Conservation (phyloP, 1,140 invertebrate species). For the Tetramorium simillimum region DNA sequence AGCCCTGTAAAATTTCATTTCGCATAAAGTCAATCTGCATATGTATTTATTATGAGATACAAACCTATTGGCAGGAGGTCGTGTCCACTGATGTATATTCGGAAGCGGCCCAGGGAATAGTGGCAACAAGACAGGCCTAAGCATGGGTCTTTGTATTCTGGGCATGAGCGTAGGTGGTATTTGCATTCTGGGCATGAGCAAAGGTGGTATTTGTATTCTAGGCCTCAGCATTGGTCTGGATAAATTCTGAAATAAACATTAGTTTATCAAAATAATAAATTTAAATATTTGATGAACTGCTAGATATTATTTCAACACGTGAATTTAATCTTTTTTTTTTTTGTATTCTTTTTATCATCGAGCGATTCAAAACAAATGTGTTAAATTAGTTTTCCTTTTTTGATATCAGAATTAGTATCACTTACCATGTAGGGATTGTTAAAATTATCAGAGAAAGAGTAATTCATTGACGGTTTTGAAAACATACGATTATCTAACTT, state of each 20-base stretch:
- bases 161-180: not conserved
- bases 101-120: too few relatives aligned
- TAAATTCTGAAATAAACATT: not conserved
- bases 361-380: not conserved
- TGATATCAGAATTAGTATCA: not conserved
- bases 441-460: not conserved
- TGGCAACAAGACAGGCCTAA: not conserved
- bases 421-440: not conserved
- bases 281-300: not conserved
- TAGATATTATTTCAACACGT: not conserved
- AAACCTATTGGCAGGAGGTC: not conserved
- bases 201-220: too few relatives aligned
- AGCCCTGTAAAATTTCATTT: constrained; percentile 11
- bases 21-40: not conserved
- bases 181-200: too few relatives aligned
- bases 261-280: not conserved
- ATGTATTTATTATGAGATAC: not conserved
- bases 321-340: not conserved
- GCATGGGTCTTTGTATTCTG: not conserved
- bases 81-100: not conserved
- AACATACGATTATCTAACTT: not conserved
- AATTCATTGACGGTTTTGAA: not conserved
- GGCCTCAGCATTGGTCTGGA: not conserved
- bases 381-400: not conserved
- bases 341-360: not conserved